These are phyloP conservation scores for Tigriopus californicus DNA, from an alignment of 2,888 invertebrate genomes.

Conservation along the genomic window DNA sequence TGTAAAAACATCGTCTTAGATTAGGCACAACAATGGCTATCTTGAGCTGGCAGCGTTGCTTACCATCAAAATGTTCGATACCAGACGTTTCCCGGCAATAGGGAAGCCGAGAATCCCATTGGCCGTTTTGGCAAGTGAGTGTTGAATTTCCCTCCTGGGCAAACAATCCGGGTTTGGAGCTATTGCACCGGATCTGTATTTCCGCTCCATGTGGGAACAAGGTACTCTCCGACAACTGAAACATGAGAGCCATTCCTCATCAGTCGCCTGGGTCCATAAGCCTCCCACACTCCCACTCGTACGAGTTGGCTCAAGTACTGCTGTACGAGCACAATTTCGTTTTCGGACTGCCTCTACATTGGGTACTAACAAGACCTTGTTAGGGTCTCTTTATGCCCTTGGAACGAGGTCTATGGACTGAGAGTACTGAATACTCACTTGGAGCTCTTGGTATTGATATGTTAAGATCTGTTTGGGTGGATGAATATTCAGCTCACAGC, in stretches of 20 bases:
- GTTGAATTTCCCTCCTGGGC: slow-evolving; percentile 31
- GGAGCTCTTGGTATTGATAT: slow-evolving; percentile 7
- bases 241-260: not conserved
- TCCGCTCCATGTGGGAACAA: slow-evolving; percentile 56
- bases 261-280: no score
- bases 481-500: slow-evolving; percentile 11
- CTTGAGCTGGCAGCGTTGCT: no score
- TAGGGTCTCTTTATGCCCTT: no score
- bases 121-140: slow-evolving; percentile 49
- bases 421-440: not conserved
- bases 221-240: slow-evolving; percentile 27
- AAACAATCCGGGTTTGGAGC: slow-evolving; percentile 60
- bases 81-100: slow-evolving; percentile 39
- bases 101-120: slow-evolving; percentile 56
- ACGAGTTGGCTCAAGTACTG: no score
- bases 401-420: no score
- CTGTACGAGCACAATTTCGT: no score
- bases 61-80: not conserved
- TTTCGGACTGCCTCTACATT: no score
- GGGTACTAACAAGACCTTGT: no score
- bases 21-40: no score
- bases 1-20: no score
- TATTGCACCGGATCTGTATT: slow-evolving; percentile 53
- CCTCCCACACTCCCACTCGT: no score
- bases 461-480: slow-evolving; percentile 4